Conservation (phyloP, 2,888 invertebrate genomes). For the Atherix ibis region DNA sequence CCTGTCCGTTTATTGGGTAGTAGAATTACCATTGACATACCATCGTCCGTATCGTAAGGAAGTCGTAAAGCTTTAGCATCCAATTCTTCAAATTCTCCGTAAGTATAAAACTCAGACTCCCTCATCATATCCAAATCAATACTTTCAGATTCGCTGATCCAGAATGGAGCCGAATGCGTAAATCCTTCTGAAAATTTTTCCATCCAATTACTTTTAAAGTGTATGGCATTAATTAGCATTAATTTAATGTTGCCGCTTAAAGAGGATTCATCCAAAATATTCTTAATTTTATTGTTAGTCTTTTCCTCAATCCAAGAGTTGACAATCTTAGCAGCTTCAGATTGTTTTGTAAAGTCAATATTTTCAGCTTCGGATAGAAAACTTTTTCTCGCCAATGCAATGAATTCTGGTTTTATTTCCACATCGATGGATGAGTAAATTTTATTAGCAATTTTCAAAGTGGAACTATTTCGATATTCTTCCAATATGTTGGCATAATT, state of each 20-base stretch:
- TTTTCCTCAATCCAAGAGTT: slow-evolving; percentile 62
- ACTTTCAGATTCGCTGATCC: slow-evolving; percentile 34
- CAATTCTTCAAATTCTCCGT: slow-evolving; percentile 28
- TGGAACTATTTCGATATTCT: neutral
- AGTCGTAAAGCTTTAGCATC: slow-evolving; percentile 46
- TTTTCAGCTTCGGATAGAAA: slow-evolving; percentile 45
- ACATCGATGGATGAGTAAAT: slow-evolving; percentile 43
- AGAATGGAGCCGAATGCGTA: slow-evolving; percentile 48
- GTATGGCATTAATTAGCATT: slow-evolving; percentile 62
- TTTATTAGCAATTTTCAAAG: slow-evolving; percentile 47
- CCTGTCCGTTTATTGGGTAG: slow-evolving; percentile 50
- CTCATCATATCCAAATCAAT: slow-evolving; percentile 53
- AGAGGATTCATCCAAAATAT: slow-evolving; percentile 42
- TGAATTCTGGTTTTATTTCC: slow-evolving; percentile 36
- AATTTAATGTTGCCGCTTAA: slow-evolving; percentile 41
- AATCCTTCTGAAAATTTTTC: slow-evolving; percentile 11
- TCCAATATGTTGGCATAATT: neutral
- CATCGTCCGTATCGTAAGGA: slow-evolving; percentile 45
- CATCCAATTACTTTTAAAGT: slow-evolving; percentile 63
- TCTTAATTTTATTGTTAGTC: slow-evolving; percentile 61
- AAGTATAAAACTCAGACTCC: slow-evolving; percentile 29
- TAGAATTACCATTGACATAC: slow-evolving; percentile 53
- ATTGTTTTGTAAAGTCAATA: slow-evolving; percentile 39
- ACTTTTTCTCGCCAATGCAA: slow-evolving; percentile 37
- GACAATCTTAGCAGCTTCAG: slow-evolving; percentile 38